These are phyloP conservation scores for Diplodus puntazzo DNA, from an alignment of 2,797 vertebrate genomes.

Conservation along the genomic window DNA sequence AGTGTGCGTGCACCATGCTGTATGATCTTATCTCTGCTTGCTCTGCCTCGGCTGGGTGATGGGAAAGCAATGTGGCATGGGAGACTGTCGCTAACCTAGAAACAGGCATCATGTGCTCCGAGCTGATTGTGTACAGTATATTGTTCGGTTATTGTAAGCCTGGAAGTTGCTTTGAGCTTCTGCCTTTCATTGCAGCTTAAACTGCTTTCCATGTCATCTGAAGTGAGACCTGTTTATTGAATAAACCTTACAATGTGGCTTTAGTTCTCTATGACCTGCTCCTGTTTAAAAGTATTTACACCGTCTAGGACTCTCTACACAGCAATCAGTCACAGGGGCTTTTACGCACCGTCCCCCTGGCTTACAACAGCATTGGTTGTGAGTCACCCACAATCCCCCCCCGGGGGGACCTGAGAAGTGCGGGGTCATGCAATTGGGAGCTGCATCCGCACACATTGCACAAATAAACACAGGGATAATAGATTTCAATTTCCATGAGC, in stretches of 20 bases:
- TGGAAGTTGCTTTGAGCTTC: conserved; percentile 16
- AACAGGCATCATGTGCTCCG: conserved; percentile 50
- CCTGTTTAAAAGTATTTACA: conserved; percentile 26
- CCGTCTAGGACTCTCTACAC: conserved; percentile 8
- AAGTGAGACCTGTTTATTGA: conserved; percentile 26
- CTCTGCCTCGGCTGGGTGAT: conserved; percentile 31
- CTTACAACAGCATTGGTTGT: conserved; percentile 33
- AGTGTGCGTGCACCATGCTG: conserved; percentile 10
- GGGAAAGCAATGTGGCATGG: conserved; percentile 54
- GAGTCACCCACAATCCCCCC: conserved; percentile 52
- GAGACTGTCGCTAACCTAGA: conserved; percentile 51
- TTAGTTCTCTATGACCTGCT: conserved; percentile 11
- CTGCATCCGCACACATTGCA: conserved; percentile 15
- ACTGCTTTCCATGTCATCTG: conserved; percentile 10
- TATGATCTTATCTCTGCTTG: conserved; percentile 33
- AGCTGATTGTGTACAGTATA: conserved; percentile 18
- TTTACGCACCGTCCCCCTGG: conserved; percentile 38
- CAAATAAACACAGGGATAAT: conserved; percentile 20
- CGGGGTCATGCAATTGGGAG: conserved; percentile 33
- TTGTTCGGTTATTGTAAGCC: conserved; percentile 28
- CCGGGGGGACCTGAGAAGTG: conserved; percentile 17
- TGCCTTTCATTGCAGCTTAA: conserved; percentile 9
- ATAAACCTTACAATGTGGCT: conserved; percentile 18
- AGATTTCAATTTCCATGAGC: conserved; percentile 42
- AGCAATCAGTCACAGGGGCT: conserved; percentile 46